These are phyloP conservation scores for Scrobipalpa atriplicella DNA, from an alignment of 2,888 invertebrate species.

Conservation along the genomic window DNA sequence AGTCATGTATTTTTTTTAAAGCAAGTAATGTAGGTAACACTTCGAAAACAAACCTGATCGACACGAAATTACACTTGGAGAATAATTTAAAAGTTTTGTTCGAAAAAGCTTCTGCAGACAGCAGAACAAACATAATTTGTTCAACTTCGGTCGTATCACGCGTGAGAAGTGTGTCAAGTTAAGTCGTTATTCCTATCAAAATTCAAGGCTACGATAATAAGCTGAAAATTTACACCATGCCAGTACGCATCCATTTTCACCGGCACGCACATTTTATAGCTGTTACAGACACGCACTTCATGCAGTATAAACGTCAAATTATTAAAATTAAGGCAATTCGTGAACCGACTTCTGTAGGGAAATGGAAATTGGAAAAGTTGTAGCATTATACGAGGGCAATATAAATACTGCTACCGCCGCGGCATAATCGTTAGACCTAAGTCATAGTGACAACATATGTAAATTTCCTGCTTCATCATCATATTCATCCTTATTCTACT, in stretches of 20 bases:
- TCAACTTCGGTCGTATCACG: conserved; percentile 32
- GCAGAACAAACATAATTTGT: conserved; percentile 23
- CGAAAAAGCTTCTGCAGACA: conserved; percentile 3
- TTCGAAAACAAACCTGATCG: conserved; percentile 17
- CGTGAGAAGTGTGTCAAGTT: conserved; percentile 52
- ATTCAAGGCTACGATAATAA: conserved; percentile 67
- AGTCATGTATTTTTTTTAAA: conserved; percentile 13
- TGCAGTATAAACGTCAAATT: conserved; percentile 65
- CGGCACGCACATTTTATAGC: conserved; percentile 68
- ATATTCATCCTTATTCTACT: neutral
- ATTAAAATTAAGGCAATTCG: conserved; percentile 66
- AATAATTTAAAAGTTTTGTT: conserved; percentile 1
- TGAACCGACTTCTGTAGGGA: conserved; percentile 57
- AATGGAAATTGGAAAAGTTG: conserved; percentile 66
- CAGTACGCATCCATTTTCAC: conserved; percentile 65
- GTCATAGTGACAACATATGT: neutral
- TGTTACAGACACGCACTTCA: conserved; percentile 65
- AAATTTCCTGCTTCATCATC: neutral
- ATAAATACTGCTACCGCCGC: conserved; percentile 23
- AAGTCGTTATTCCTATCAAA: conserved; percentile 54
- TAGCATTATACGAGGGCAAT: conserved; percentile 43
- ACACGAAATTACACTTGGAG: conserved; percentile 11
- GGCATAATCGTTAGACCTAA: conserved; percentile 13
- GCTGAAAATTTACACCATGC: conserved; percentile 66
- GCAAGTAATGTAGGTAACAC: conserved; percentile 1